These are phyloP conservation scores for Avahi laniger DNA, from an alignment of 2,797 vertebrate species.

Conservation along the genomic window DNA sequence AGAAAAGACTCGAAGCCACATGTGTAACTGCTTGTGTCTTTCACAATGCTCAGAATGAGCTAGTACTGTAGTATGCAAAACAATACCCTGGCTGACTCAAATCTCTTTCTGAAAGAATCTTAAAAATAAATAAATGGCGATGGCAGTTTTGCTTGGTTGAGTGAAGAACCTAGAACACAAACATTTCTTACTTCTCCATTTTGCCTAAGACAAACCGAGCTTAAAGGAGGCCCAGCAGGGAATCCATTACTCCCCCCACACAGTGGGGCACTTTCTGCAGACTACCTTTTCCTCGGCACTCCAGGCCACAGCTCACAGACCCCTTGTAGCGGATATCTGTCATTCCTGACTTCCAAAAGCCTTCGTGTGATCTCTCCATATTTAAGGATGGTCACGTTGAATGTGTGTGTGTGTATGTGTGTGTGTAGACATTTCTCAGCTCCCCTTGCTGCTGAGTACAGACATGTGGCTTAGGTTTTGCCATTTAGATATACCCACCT, in stretches of 20 bases:
- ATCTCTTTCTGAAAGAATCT: conserved; percentile 16
- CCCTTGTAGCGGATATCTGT: background rate
- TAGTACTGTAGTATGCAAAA: background rate
- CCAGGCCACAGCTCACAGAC: background rate
- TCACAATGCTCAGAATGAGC: background rate
- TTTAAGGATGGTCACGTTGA: background rate
- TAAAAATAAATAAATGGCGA: conserved; percentile 5
- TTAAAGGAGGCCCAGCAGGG: background rate
- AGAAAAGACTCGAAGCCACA: background rate
- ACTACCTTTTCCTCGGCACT: background rate
- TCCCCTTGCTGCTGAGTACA: background rate
- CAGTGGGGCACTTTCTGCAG: background rate
- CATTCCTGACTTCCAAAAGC: background rate
- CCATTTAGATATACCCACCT: background rate
- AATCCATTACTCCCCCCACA: background rate
- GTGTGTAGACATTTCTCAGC: background rate
- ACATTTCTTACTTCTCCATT: conserved; percentile 37
- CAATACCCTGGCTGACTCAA: background rate
- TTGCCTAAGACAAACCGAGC: background rate
- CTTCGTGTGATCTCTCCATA: background rate
- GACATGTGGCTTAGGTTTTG: background rate
- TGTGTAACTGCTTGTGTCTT: background rate
- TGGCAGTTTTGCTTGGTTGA: background rate
- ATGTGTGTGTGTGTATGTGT: background rate
- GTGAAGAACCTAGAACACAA: background rate